These are phyloP conservation scores for Steinernema scapterisci DNA, from an alignment of 2,888 invertebrate genomes.

Conservation along the genomic window DNA sequence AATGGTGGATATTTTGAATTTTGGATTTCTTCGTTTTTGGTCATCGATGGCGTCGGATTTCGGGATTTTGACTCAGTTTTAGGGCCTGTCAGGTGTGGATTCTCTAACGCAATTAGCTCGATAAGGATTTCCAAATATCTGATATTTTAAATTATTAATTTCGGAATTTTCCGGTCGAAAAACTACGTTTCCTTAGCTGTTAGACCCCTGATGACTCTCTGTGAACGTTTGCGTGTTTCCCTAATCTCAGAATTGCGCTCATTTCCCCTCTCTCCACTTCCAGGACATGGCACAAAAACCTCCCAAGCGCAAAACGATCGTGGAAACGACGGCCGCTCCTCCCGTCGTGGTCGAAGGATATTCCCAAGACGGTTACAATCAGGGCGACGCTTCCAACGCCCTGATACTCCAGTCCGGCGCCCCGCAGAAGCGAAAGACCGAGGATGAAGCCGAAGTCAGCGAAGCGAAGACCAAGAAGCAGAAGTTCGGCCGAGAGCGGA, in stretches of 20 bases:
- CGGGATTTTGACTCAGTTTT: too few species aligned
- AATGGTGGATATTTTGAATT: background rate
- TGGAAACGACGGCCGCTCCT: background rate
- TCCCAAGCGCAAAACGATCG: conserved; percentile 8
- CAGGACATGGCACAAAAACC: background rate
- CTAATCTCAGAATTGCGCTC: too few species aligned
- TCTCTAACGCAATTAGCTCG: too few species aligned
- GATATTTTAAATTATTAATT: too few species aligned
- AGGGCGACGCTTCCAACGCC: background rate
- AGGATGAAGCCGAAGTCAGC: background rate
- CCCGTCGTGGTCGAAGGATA: conserved; percentile 9
- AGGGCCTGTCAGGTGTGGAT: too few species aligned
- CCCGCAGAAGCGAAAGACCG: conserved; percentile 12
- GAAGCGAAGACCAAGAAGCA: conserved; percentile 29
- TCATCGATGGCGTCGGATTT: too few species aligned
- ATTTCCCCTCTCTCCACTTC: too few species aligned
- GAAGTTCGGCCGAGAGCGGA: background rate
- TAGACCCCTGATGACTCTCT: too few species aligned
- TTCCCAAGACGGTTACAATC: background rate
- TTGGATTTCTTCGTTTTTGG: background rate
- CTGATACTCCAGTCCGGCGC: background rate
- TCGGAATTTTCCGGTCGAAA: too few species aligned
- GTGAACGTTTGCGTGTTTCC: too few species aligned
- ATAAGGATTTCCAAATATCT: too few species aligned
- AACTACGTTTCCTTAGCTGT: too few species aligned